Conservation (phyloP, 2,888 invertebrate genomes). For the Agriopis marginaria region DNA sequence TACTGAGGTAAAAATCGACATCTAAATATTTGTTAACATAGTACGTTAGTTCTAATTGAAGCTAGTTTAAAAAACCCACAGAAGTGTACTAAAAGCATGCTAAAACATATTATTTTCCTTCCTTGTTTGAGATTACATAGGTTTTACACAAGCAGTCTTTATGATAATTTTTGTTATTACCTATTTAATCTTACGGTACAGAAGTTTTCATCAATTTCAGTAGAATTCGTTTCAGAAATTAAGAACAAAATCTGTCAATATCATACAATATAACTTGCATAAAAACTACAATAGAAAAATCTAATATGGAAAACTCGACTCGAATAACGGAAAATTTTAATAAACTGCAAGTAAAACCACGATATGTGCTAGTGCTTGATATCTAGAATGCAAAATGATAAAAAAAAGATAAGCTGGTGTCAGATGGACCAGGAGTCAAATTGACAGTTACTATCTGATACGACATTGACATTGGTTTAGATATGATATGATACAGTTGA, state of each 20-base stretch:
- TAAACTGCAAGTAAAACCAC: not conserved
- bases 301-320: too few relatives aligned
- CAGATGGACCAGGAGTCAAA: conserved; percentile 63
- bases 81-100: not conserved
- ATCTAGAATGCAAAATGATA: conserved; percentile 2
- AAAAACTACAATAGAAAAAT: not conserved
- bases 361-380: not conserved
- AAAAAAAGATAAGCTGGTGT: conserved; percentile 43
- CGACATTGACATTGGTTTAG: conserved; percentile 42
- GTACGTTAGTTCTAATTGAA: too few relatives aligned
- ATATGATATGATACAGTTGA: conserved; percentile 41
- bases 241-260: too few relatives aligned
- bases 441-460: conserved; percentile 57
- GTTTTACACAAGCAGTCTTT: not conserved
- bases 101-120: not conserved
- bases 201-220: too few relatives aligned
- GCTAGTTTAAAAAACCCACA: too few relatives aligned
- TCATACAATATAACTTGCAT: too few relatives aligned
- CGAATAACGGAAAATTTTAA: too few relatives aligned
- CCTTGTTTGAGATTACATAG: not conserved
- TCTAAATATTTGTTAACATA: too few relatives aligned
- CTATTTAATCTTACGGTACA: not conserved
- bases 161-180: not conserved
- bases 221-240: too few relatives aligned
- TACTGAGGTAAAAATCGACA: too few relatives aligned